Percentiles rank a stretch among this genome's conserved stretches.
Evolutionary conservation across 1,140 invertebrate species (phyloP).

Genomic region (Riptortus pedestris): DNA sequence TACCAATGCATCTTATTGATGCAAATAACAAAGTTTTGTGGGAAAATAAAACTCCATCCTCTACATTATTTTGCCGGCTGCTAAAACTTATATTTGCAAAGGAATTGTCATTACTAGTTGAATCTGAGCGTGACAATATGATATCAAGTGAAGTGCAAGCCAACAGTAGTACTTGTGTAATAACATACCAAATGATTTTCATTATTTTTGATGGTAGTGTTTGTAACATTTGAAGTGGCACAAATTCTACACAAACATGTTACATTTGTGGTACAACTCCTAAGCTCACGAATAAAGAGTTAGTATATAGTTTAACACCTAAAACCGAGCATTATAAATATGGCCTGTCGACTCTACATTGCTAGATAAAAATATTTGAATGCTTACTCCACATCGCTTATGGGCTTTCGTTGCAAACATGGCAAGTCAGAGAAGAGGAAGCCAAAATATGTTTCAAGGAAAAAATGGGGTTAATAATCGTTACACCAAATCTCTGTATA

Average conservation of each 20-base stretch:
- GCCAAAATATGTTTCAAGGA: too few species aligned
- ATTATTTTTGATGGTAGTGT: neutral
- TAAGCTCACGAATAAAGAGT: too few species aligned
- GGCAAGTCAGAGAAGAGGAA: neutral
- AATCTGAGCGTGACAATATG: neutral
- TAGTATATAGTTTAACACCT: neutral
- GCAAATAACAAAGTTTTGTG: too few species aligned
- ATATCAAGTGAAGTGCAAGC: neutral
- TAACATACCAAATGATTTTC: neutral
- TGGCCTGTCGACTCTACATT: neutral
- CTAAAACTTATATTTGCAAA: neutral
- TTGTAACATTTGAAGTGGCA: neutral
- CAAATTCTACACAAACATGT: neutral
- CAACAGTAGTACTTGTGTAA: neutral
- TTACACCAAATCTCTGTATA: too few species aligned
- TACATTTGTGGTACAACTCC: neutral
- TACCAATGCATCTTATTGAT: too few species aligned
- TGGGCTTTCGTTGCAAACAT: neutral
- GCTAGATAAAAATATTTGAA: neutral
- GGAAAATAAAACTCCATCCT: neutral
- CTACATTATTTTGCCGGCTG: neutral
- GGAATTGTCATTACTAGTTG: neutral
- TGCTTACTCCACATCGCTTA: neutral
- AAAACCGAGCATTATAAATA: neutral
- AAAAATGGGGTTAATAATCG: too few species aligned